Base-by-base conservation (phyloP, 2,113 vertebrate genomes). In the Xyrauchen texanus region DNA sequence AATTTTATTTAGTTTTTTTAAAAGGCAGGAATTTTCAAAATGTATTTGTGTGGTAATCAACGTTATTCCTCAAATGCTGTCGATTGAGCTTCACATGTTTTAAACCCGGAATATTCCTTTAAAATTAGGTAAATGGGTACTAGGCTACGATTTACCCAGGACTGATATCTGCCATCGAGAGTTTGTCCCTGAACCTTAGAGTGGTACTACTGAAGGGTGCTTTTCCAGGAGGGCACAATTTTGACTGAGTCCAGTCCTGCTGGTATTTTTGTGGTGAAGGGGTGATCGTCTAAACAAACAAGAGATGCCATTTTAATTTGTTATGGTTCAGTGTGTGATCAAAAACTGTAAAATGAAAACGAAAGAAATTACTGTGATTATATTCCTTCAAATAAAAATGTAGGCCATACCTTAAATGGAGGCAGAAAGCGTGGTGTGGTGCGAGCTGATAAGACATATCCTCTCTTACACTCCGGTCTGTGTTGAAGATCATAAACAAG, bases 401-500 rank as follows among this genome's bases (percentile, higher is more conserved):
- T 51, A 10, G 8, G 12, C 5, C 12, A 0, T 85, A 95, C 94
- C 93, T 93, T 92, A 12, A 8, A 46, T 11, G 81, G 7, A 45
- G 83, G 57, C 0, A 69, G 51, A 85, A 94, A 95, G 0, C 94
- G 92, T 0, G 51, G 34, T 0, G 91, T 77, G 4, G 94, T 97
- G 78, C 95, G 93, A 0, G 94, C 94, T 84, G 92, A 93, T 55
- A 95, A 13, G n/a, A 76, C 13, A 0, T 96, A 96, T 3, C 95
- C 96, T 79, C 81, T 95, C 61, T 16, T 92, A 86, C 94, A 97
- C 61, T 76, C 85, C 0, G 94, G 94, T 13, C 45, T 93, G 57
- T 77, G 92, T 80, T 89, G 64, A 0, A 92, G 5, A 1, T 86
- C 75, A 77, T 93, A 78, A 3, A 84, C 0, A 8, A 95, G 85